A percentile compares a stretch with the other conserved stretches of the same genome.
Conservation (phyloP, 2,888 invertebrate genomes). For the Girardia tigrina region DNA sequence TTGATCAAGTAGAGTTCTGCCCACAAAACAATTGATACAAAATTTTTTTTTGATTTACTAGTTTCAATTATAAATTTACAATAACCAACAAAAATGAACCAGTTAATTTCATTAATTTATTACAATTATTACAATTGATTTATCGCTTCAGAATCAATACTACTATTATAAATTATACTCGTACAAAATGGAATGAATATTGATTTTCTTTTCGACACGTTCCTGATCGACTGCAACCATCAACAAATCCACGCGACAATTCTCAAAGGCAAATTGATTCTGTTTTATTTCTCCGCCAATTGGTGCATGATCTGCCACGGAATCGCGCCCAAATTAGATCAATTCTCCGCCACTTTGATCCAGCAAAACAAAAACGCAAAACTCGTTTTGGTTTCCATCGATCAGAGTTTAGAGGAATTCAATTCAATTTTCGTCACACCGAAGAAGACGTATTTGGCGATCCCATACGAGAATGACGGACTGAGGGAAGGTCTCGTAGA, state of each 20-base stretch:
- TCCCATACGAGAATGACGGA: not conserved
- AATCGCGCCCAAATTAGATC: not conserved
- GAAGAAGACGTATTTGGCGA: not conserved
- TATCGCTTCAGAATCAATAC: too few species aligned
- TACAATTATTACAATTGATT: too few species aligned
- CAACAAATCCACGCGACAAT: not conserved
- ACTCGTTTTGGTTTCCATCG: not conserved
- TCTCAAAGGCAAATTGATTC: not conserved
- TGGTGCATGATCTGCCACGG: slow-evolving; percentile 10
- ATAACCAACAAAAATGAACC: too few species aligned
- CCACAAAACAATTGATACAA: too few species aligned
- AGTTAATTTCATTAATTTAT: too few species aligned
- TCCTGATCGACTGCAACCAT: not conserved
- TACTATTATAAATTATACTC: too few species aligned
- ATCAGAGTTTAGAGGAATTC: not conserved
- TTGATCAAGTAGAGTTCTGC: too few species aligned
- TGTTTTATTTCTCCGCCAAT: not conserved
- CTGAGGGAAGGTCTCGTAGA: not conserved
- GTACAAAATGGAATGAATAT: slow-evolving; percentile 23
- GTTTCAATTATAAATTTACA: too few species aligned
- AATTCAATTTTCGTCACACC: not conserved
- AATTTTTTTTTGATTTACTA: too few species aligned
- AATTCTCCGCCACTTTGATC: not conserved
- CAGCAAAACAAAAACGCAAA: not conserved
- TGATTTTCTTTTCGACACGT: slow-evolving; percentile 14